Base-by-base conservation (phyloP, 2,113 vertebrate genomes). In the Tragelaphus imberbis region DNA sequence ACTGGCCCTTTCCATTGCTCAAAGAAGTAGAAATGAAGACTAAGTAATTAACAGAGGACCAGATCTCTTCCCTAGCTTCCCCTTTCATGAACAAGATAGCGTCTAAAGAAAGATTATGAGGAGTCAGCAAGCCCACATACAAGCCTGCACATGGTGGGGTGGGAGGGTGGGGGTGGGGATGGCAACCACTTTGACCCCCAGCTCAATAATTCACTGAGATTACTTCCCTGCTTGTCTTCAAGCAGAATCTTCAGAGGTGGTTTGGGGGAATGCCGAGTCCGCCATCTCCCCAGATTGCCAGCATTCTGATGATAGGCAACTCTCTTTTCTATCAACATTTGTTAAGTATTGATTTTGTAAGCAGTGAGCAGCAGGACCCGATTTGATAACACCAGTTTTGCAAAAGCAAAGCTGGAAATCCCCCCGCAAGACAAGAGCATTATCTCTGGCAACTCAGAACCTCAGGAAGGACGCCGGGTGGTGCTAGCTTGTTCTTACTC, bases 311-410 rank as follows among this genome's bases (percentile, higher is more conserved):
- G 30, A 51, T 21, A 81, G 28, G 28, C 47, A 81, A 51, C 47
- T 81, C 49, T 81, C 28, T 28, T 81, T 51, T 81, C 47, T 51
- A 51, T 33, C 79, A 33, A 33, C 16, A 33, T 51, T 81, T 51
- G 79, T 81, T 30, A 33, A 33, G n/a, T 51, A 33, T 51, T 81
- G 28, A 81, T 81, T 51, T 81, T 81, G 10, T 81, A 51, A 81
- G 79, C 79, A 51, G 79, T 51, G 47, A 30, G 28, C 47, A 33
- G 9, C 0, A 0, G 28, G 28, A 33, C 16, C 47, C 0, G 0
- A 51, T 81, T 19, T 81, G 79, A 51, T 81, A 81, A 51, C 47
- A 33, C 51, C 40, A 27, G 11, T 33, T 92, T 33, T 13, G 47
- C n/a, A 47, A 87, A 49, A 61, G 55, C 88, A 82, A 75, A 84